phyloP scores from a whole-genome alignment of 2,113 vertebrate species.

The Phylloscopus trochiloides region DNA sequence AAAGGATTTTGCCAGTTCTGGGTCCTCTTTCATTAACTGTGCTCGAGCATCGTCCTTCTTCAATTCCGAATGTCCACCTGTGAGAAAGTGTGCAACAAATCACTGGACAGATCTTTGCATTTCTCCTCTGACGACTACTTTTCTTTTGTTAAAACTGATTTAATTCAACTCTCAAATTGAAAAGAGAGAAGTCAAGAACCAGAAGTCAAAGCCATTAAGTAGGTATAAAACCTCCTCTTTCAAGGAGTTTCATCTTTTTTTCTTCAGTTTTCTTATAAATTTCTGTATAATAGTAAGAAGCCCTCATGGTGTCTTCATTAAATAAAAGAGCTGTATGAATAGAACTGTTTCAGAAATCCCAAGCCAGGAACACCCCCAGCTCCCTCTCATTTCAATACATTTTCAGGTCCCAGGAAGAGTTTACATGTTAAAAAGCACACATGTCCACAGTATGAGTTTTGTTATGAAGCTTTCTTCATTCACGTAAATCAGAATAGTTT shows the following conservation, averaged over 20 bases:
- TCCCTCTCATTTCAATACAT: not conserved
- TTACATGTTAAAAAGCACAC: not conserved
- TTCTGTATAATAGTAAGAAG: not conserved
- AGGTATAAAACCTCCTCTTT: not conserved
- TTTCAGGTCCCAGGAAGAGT: not conserved
- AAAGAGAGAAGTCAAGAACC: not conserved
- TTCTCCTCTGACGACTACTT: not conserved
- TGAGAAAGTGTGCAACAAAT: not conserved
- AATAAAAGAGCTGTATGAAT: not conserved
- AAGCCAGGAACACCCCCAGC: not conserved
- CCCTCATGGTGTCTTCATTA: accelerated
- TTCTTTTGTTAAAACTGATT: not conserved
- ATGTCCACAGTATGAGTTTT: not conserved
- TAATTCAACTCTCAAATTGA: not conserved
- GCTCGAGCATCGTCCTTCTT: slow-evolving; percentile 97
- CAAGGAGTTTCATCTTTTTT: not conserved
- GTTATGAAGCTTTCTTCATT: not conserved
- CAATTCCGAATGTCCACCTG: slow-evolving; percentile 91
- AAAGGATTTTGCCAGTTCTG: slow-evolving; percentile 97
- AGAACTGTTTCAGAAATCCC: not conserved
- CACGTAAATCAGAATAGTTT: accelerated
- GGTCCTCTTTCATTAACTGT: slow-evolving; percentile 98
- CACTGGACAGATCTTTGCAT: not conserved
- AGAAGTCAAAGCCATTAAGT: not conserved
- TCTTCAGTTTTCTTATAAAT: not conserved